Evolutionary conservation across 2,797 vertebrate genomes (phyloP).

Genomic region (Anguilla anguilla): DNA sequence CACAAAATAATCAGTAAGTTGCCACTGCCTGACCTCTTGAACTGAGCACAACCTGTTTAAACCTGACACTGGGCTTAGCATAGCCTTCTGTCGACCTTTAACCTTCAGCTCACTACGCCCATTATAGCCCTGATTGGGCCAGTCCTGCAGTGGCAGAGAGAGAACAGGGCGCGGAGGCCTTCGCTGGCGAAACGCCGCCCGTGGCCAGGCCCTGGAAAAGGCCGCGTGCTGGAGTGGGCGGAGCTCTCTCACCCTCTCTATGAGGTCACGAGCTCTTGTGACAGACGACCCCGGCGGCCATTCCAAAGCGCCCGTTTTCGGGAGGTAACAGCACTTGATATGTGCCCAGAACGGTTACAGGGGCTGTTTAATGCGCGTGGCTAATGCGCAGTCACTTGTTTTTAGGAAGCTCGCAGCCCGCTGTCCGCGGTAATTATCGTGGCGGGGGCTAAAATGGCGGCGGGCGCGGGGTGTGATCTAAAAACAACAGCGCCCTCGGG

Average conservation of each 20-base stretch:
- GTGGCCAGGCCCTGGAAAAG: not conserved
- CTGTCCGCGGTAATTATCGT: not conserved
- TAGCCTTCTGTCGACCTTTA: not conserved
- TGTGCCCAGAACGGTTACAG: conserved; percentile 12
- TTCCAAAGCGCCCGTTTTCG: not conserved
- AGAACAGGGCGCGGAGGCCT: not conserved
- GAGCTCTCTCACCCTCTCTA: not conserved
- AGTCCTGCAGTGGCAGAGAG: not conserved
- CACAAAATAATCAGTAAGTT: too few species aligned
- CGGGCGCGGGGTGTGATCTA: not conserved
- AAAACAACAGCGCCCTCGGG: conserved; percentile 12
- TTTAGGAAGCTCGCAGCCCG: not conserved
- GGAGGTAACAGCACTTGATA: conserved; percentile 7
- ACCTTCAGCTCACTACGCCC: not conserved
- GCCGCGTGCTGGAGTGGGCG: too few species aligned
- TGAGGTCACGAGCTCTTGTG: not conserved
- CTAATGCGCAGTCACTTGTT: conserved; percentile 18
- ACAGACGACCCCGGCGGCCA: not conserved
- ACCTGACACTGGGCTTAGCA: not conserved
- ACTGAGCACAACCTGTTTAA: not conserved
- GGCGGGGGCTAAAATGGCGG: not conserved
- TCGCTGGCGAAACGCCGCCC: not conserved
- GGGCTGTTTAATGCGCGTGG: not conserved
- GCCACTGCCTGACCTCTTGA: too few species aligned
- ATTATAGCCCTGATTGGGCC: not conserved